Base-by-base conservation (phyloP, 2,888 invertebrate genomes). In the Fabriciana adippe region DNA sequence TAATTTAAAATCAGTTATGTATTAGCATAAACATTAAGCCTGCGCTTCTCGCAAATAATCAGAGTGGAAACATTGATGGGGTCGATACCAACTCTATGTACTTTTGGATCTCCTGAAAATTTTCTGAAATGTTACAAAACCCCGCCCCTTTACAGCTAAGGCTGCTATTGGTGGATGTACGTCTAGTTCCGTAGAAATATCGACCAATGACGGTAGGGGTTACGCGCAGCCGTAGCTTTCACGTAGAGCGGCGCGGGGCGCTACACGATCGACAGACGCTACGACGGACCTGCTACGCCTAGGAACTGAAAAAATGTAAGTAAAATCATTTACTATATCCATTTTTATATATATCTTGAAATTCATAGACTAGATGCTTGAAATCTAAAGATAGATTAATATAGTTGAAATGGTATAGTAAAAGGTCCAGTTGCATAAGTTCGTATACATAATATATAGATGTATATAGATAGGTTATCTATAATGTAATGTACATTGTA, bases 301-400 rank as follows among this genome's bases (percentile, higher is more conserved):
- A 84, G 86, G 85, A 87, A 84, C 88, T 84, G 81, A 86, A 89
- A 79, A 85, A 85, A 90, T 90, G 92, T 92, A 79, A 92, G 92
- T 90, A 80, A 74, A 69, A 68, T 66, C 66, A 67, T 67, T 68
- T 66, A 26, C n/a, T 57, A 35, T 55, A 15, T 57, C n/a, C 35
- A 45, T 63, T n/a, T 54, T 15, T 41, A 21, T 16, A n/a, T 26
- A 26, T 21, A 14, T 14, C 18, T 53, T 26, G 21, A 0, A 21
- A 18, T 57, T 16, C 35, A 31, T 6, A 41, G 3, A n/a, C 6
- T 14, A 53, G 26, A 26, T 48, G 13, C 53, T 26, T 41, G 26
- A 26, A 26, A 26, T 26, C 26, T 26, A 26, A 4, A 5, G 26
- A 26, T 26, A 26, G 26, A 26, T 5, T 26, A 3, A 26, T 5